Percentiles rank a stretch among this genome's conserved stretches.
These are phyloP conservation scores for Ammodytes marinus DNA, from an alignment of 2,113 vertebrate species.

Conservation along the genomic window DNA sequence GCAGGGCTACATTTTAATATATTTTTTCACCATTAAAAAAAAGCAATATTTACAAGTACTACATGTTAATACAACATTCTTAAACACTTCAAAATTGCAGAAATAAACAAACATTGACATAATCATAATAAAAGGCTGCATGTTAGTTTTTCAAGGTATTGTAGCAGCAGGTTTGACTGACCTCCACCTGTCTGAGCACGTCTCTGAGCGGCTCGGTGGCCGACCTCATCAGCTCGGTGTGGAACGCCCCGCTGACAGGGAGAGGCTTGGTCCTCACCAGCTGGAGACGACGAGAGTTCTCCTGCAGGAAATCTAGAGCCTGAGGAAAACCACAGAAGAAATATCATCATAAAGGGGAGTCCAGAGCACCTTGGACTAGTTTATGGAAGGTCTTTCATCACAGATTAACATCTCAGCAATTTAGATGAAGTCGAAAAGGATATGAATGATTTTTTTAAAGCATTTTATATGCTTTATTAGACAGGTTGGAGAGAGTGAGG, in stretches of 20 bases:
- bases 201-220: conserved; percentile 86
- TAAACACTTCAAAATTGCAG: neutral
- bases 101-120: neutral
- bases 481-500: too few relatives aligned
- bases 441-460: neutral
- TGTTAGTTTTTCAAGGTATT: neutral
- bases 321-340: conserved; percentile 58
- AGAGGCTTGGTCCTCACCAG: conserved; percentile 87
- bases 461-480: too few relatives aligned
- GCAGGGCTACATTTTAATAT: neutral
- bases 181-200: conserved; percentile 84
- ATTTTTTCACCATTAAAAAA: neutral
- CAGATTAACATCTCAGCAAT: neutral
- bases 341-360: neutral
- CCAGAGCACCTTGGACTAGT: neutral
- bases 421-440: neutral
- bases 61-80: neutral
- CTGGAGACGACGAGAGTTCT: conserved; percentile 86
- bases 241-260: conserved; percentile 94
- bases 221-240: conserved; percentile 91
- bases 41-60: neutral
- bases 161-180: conserved; percentile 33
- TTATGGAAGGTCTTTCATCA: neutral
- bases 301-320: conserved; percentile 93
- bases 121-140: neutral